Base-by-base conservation (phyloP, 2,888 invertebrate species). In the Dyspetes luteomarginatus region DNA sequence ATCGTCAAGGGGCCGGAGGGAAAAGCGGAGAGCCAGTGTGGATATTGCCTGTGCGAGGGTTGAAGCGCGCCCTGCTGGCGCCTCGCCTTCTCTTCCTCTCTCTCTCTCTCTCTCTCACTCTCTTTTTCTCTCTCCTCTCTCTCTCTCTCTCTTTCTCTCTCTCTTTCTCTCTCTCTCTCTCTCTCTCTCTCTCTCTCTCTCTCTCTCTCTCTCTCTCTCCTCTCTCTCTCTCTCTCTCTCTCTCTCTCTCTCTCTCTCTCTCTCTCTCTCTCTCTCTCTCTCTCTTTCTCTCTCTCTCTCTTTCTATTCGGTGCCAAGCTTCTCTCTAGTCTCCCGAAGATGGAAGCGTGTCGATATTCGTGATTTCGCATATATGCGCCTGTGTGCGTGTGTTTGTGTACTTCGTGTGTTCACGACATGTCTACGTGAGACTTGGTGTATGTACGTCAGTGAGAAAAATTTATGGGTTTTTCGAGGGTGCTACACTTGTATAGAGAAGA, bases 271-370 rank as follows among this genome's bases (percentile, higher is more conserved):
- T 36, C 67, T 28, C 72, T 72, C 62, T 52, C 62, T 41, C 62
- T n/a, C 69, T 45, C 45, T 43, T 62, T 26, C 58, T 4, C 17
- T 28, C 4, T 12, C 17, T 12, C 45, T 24, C 22, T 26, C 7
- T 36, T 28, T 30, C 65, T 12, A 2, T 12, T 12, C 12, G 36
- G 12, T 62, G 26, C 43, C 72, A 52, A 72, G 62, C 52, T 62
- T 52, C 72, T n/a, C n/a, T n/a, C n/a, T 52, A 30, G 65, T 64
- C 62, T 81, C 72, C 62, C 62, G 72, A 73, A 77, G 77, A 64
- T 77, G 62, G 60, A 81, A 73, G 73, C 77, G 81, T 77, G 81
- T 81, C 81, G 81, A 81, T 81, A 81, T 77, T 77, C 77, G 77
- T 77, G 73, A 77, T 77, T 81, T 62, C 52, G 17, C 73, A 48